Conservation (phyloP, 2,888 invertebrate species). For the Monochamus alternatus region DNA sequence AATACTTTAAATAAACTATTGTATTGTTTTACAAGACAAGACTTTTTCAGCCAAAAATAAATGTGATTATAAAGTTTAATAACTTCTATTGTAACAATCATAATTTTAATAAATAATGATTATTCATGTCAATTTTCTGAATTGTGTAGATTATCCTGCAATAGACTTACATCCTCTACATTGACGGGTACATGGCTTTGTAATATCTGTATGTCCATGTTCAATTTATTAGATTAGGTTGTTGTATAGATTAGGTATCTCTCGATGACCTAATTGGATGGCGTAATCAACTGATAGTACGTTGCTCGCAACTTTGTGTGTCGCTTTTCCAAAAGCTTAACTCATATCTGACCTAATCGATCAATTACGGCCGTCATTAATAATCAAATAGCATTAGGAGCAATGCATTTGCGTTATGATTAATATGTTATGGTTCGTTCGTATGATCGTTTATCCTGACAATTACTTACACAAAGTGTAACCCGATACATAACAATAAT, state of each 20-base stretch:
- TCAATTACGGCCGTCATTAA: slow-evolving; percentile 4
- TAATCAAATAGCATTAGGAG: background rate
- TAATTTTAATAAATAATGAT: too few species aligned
- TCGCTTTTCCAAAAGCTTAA: slow-evolving; percentile 3
- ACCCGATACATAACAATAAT: background rate
- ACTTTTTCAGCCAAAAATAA: too few species aligned
- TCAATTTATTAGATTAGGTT: slow-evolving; percentile 7
- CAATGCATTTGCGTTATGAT: background rate
- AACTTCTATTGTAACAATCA: too few species aligned
- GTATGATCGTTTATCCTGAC: background rate
- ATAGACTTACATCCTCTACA: background rate
- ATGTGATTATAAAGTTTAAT: too few species aligned
- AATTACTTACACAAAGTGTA: too few species aligned
- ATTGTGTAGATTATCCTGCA: background rate
- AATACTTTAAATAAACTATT: too few species aligned
- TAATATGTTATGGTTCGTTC: background rate
- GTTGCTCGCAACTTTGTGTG: background rate
- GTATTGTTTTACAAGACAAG: too few species aligned
- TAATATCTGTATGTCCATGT: background rate
- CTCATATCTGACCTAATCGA: background rate
- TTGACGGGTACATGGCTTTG: background rate
- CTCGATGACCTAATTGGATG: slow-evolving; percentile 8
- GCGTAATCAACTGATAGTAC: slow-evolving; percentile 1
- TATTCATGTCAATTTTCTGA: too few species aligned
- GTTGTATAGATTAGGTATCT: slow-evolving; percentile 10